Evolutionary conservation across 2,888 invertebrate species (phyloP).

Genomic region (Congeria kusceri): DNA sequence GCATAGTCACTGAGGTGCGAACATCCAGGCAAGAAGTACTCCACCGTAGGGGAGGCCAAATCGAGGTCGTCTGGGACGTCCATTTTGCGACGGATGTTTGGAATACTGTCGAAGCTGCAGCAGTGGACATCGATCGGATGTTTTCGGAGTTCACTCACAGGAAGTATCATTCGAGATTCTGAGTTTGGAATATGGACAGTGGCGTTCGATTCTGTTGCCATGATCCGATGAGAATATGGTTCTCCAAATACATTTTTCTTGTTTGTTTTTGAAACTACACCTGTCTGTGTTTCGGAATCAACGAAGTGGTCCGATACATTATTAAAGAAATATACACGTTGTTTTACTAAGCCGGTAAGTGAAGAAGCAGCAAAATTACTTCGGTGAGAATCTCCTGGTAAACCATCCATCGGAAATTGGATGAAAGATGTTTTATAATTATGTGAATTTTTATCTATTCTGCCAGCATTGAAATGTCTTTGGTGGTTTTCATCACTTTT

Average conservation of each 20-base stretch:
- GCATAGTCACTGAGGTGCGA: slow-evolving; percentile 20
- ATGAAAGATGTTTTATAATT: too few species aligned
- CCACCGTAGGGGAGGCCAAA: slow-evolving; percentile 40
- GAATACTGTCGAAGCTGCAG: slow-evolving; percentile 27
- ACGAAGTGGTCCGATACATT: too few species aligned
- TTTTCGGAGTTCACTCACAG: slow-evolving; percentile 10
- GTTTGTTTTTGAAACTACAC: slow-evolving; percentile 22
- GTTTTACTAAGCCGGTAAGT: too few species aligned
- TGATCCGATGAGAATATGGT: slow-evolving; percentile 17
- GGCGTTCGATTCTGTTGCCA: slow-evolving; percentile 8
- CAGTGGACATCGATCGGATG: slow-evolving; percentile 34
- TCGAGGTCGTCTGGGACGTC: slow-evolving; percentile 14
- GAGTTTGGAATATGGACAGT: slow-evolving; percentile 41
- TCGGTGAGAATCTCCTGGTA: too few species aligned
- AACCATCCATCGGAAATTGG: too few species aligned
- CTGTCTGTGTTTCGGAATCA: slow-evolving; percentile 29
- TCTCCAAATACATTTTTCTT: slow-evolving; percentile 35
- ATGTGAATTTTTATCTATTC: too few species aligned
- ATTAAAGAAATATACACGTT: too few species aligned
- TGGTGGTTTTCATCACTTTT: too few species aligned
- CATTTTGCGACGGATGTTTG: slow-evolving; percentile 23
- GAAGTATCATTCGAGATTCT: slow-evolving; percentile 37
- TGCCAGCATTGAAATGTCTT: too few species aligned
- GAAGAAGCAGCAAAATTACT: too few species aligned
- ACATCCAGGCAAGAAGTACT: slow-evolving; percentile 35